Percentiles rank a stretch among this genome's conserved stretches.
phyloP scores from a whole-genome alignment of 2,888 invertebrate genomes.

The Empis stercorea region DNA sequence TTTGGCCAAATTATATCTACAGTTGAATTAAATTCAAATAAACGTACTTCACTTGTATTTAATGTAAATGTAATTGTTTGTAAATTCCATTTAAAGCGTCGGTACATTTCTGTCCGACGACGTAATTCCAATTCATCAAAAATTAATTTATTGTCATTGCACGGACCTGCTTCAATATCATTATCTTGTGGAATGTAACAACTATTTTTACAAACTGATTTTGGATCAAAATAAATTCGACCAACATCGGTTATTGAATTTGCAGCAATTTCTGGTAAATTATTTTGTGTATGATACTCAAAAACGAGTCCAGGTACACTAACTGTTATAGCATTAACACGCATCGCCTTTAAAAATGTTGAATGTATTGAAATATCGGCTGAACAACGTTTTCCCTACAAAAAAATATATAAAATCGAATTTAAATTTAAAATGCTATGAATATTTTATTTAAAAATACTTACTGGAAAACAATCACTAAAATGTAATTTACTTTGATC shows the following conservation, averaged over 20 bases:
- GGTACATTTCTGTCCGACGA: slow-evolving; percentile 29
- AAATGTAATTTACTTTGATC: slow-evolving; percentile 55
- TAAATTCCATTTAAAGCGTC: slow-evolving; percentile 28
- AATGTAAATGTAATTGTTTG: slow-evolving; percentile 29
- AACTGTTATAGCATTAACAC: slow-evolving; percentile 44
- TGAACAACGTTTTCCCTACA: slow-evolving; percentile 61
- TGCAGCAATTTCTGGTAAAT: slow-evolving; percentile 37
- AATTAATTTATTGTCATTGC: slow-evolving; percentile 21
- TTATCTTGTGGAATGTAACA: slow-evolving; percentile 25
- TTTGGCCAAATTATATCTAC: slow-evolving; percentile 35
- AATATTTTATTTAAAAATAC: slow-evolving; percentile 21
- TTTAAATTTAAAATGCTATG: background rate
- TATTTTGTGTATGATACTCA: slow-evolving; percentile 33
- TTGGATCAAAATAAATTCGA: slow-evolving; percentile 58
- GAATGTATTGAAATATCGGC: slow-evolving; percentile 69
- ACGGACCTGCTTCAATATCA: background rate
- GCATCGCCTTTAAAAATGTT: slow-evolving; percentile 68
- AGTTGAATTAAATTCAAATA: slow-evolving; percentile 29
- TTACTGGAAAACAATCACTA: slow-evolving; percentile 69
- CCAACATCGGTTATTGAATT: slow-evolving; percentile 42
- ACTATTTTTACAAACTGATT: slow-evolving; percentile 46
- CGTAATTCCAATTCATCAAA: slow-evolving; percentile 30
- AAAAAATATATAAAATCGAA: slow-evolving; percentile 6
- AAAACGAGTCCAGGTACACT: slow-evolving; percentile 49
- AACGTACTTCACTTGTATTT: slow-evolving; percentile 29